Conservation (phyloP, 2,888 invertebrate genomes). For the Embidobia sp. region DNA sequence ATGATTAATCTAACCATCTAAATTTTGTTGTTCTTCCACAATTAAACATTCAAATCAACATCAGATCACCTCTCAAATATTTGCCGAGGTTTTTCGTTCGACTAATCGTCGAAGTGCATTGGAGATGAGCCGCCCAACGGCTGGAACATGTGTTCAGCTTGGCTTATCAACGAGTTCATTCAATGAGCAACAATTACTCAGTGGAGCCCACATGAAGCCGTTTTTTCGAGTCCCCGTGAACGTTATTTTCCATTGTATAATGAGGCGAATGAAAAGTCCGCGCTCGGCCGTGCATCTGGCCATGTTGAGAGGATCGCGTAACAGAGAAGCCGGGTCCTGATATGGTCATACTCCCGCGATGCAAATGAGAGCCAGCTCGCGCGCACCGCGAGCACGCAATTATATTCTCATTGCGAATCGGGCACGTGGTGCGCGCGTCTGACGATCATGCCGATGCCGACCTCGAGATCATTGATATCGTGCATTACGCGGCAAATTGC, state of each 20-base stretch:
- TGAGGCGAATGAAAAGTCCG: slow-evolving; percentile 22
- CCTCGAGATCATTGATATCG: slow-evolving; percentile 77
- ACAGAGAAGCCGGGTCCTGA: slow-evolving; percentile 71
- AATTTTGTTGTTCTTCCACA: too few species aligned
- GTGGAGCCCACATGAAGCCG: slow-evolving; percentile 16
- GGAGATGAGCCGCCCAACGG: slow-evolving; percentile 9
- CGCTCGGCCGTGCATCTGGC: slow-evolving; percentile 17
- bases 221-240: slow-evolving; percentile 40
- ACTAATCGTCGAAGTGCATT: too few species aligned
- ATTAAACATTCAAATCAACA: too few species aligned
- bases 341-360: slow-evolving; percentile 74
- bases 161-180: slow-evolving; percentile 29
- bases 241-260: slow-evolving; percentile 37
- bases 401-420: slow-evolving; percentile 70
- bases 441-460: slow-evolving; percentile 72
- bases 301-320: slow-evolving; percentile 64
- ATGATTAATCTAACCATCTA: too few species aligned
- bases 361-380: slow-evolving; percentile 70
- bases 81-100: neutral
- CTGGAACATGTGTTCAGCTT: slow-evolving; percentile 22
- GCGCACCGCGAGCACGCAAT: slow-evolving; percentile 63
- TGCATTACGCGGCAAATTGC: slow-evolving; percentile 78
- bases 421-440: slow-evolving; percentile 77
- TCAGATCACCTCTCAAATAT: too few species aligned
- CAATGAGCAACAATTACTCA: slow-evolving; percentile 20